phyloP scores from a whole-genome alignment of 1,140 invertebrate species.

The Adelges cooleyi region DNA sequence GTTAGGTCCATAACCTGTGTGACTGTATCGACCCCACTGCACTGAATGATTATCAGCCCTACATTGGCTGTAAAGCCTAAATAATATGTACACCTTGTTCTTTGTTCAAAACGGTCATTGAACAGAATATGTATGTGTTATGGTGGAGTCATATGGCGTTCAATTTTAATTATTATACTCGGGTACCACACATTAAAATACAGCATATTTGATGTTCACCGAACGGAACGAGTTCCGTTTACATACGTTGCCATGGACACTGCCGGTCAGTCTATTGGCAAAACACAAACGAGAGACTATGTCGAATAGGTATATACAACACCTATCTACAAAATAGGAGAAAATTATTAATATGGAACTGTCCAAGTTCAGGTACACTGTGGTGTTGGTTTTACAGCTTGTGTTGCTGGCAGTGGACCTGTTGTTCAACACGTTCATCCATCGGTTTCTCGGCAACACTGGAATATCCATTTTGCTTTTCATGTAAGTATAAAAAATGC shows the following conservation, averaged over 20 bases:
- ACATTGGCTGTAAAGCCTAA: no score
- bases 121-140: no score
- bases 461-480: slow-evolving; percentile 27
- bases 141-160: neutral
- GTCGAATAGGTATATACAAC: no score
- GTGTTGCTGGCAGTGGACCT: slow-evolving; percentile 26
- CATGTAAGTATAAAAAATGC: slow-evolving; percentile 27
- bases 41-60: no score
- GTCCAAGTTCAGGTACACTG: slow-evolving; percentile 13
- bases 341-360: slow-evolving; percentile 1
- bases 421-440: slow-evolving; percentile 30
- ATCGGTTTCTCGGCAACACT: slow-evolving; percentile 27
- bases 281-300: neutral
- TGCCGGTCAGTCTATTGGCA: neutral
- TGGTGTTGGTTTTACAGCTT: slow-evolving; percentile 20
- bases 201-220: slow-evolving; percentile 2
- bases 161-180: neutral
- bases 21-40: no score
- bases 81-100: no score
- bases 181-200: no score
- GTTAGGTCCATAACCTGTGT: no score
- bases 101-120: no score
- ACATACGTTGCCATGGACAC: neutral
- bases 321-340: no score
- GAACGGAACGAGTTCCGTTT: neutral